Percentiles rank a stretch among this genome's conserved stretches.
Conservation (phyloP, 2,888 invertebrate genomes). For the Nineta flava region DNA sequence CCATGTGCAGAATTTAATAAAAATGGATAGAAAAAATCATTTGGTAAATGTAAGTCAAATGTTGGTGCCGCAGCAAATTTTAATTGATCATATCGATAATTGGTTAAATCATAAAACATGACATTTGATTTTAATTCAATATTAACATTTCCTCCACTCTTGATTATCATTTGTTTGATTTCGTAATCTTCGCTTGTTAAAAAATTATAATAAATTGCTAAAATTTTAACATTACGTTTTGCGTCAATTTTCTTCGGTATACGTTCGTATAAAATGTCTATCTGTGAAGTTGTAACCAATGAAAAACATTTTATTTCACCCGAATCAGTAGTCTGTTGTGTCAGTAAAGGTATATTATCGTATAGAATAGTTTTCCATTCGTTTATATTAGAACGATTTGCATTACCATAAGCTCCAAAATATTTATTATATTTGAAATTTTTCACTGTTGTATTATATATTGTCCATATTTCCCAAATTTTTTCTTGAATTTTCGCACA, state of each 20-base stretch:
- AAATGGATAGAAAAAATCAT: conserved; percentile 49
- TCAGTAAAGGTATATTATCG: conserved; percentile 16
- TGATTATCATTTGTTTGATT: background rate
- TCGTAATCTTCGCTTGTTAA: background rate
- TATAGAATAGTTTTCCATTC: conserved; percentile 34
- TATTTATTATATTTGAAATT: conserved; percentile 21
- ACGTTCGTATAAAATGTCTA: conserved; percentile 3
- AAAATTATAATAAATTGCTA: conserved; percentile 19
- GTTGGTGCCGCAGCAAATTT: conserved; percentile 36
- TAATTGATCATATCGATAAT: conserved; percentile 22
- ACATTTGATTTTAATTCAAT: conserved; percentile 18
- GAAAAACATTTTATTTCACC: conserved; percentile 22
- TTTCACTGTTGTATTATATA: conserved; percentile 17
- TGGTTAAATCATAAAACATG: conserved; percentile 31
- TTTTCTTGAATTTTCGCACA: conserved; percentile 19
- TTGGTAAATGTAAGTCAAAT: conserved; percentile 36
- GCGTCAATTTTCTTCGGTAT: conserved; percentile 12
- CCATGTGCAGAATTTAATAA: conserved; percentile 9
- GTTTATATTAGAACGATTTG: conserved; percentile 23
- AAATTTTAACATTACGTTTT: conserved; percentile 20
- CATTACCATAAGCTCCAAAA: conserved; percentile 33
- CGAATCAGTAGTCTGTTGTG: conserved; percentile 21
- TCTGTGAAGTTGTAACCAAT: conserved; percentile 21
- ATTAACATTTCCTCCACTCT: conserved; percentile 8
- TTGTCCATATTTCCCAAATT: conserved; percentile 20